Percentiles rank a stretch among this genome's conserved stretches.
These are phyloP conservation scores for Cephus pygmeus DNA, from an alignment of 2,888 invertebrate species.

Conservation along the genomic window DNA sequence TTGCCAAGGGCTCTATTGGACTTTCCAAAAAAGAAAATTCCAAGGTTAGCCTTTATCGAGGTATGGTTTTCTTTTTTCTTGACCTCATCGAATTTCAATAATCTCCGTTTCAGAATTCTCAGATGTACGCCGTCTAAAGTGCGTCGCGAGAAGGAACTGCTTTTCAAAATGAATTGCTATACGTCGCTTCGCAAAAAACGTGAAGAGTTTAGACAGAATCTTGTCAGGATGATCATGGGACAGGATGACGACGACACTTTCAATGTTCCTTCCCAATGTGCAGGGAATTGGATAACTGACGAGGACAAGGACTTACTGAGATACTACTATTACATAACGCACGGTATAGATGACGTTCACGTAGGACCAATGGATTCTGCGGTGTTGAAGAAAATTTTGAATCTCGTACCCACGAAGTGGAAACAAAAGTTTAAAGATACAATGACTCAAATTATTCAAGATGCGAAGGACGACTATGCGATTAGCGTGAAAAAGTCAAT, in stretches of 20 bases:
- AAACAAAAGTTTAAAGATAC: conserved; percentile 72
- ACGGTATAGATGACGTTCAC: conserved; percentile 90
- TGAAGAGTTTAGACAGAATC: conserved; percentile 83
- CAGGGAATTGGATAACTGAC: conserved; percentile 45
- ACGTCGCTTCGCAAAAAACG: conserved; percentile 78
- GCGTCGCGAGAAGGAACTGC: conserved; percentile 34
- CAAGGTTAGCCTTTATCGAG: conserved; percentile 20
- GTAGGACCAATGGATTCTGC: conserved; percentile 85
- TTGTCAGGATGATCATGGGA: conserved; percentile 78
- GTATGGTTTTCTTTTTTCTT: neutral
- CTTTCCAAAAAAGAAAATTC: conserved; percentile 17
- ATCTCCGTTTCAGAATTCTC: conserved; percentile 15
- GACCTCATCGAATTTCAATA: neutral
- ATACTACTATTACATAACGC: conserved; percentile 90
- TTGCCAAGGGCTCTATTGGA: conserved; percentile 12
- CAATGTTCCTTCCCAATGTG: neutral
- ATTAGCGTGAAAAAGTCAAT: conserved; percentile 91
- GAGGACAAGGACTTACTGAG: conserved; percentile 78
- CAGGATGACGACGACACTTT: conserved; percentile 43
- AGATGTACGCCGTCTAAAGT: conserved; percentile 25
- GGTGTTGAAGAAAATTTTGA: conserved; percentile 75
- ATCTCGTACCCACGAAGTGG: conserved; percentile 73
- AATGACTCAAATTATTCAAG: conserved; percentile 74
- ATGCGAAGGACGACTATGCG: conserved; percentile 87
- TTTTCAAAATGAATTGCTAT: conserved; percentile 70